phyloP scores from a whole-genome alignment of 1,140 invertebrate species.

The Rhyzopertha dominica region DNA sequence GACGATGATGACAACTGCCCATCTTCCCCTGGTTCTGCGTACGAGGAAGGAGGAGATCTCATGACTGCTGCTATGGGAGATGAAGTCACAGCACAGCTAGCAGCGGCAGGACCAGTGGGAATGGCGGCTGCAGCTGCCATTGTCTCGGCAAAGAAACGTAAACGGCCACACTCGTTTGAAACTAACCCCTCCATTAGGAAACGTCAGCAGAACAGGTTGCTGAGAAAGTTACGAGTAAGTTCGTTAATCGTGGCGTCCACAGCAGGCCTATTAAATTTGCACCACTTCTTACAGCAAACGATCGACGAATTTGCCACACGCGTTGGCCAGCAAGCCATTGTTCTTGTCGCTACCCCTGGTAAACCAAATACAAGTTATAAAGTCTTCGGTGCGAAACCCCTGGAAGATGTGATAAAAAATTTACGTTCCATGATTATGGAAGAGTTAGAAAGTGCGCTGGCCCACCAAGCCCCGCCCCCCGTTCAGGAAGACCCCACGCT shows the following conservation, averaged over 20 bases:
- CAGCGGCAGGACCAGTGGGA: conserved; percentile 90
- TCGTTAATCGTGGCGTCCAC: neutral
- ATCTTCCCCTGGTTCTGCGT: conserved; percentile 64
- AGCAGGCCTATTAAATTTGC: neutral
- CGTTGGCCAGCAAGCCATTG: conserved; percentile 96
- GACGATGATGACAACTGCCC: conserved; percentile 73
- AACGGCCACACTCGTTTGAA: conserved; percentile 94
- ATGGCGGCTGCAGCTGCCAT: conserved; percentile 96
- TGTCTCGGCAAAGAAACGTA: conserved; percentile 91
- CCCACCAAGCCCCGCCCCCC: conserved; percentile 89
- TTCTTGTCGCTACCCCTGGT: conserved; percentile 93
- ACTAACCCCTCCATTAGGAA: conserved; percentile 96
- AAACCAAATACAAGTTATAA: conserved; percentile 93
- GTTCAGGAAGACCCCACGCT: conserved; percentile 86
- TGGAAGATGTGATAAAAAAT: conserved; percentile 93
- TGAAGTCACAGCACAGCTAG: conserved; percentile 92
- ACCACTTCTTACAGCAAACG: conserved; percentile 72
- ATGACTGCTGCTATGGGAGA: conserved; percentile 78
- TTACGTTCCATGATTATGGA: conserved; percentile 88
- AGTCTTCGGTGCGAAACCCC: conserved; percentile 94
- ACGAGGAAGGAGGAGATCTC: conserved; percentile 69
- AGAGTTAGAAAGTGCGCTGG: conserved; percentile 86
- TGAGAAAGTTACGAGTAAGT: conserved; percentile 79
- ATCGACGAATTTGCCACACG: conserved; percentile 96
- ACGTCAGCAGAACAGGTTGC: conserved; percentile 89